Evolutionary conservation across 2,113 vertebrate species (phyloP).

Genomic region (Channa maculata): DNA sequence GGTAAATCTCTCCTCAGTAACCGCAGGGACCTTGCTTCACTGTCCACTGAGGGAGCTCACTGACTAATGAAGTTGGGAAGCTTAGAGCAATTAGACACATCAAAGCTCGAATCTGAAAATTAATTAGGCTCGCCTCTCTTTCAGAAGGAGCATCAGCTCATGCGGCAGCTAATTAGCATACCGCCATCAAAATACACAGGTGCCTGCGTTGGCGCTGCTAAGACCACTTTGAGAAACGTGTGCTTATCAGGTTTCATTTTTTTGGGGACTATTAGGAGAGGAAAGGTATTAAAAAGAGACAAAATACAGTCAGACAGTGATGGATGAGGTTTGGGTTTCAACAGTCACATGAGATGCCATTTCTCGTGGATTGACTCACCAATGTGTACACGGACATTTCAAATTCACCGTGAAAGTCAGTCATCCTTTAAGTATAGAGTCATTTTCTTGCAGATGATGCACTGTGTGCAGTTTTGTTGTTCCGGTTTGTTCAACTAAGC

Average conservation of each 20-base stretch:
- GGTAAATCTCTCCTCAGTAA: conserved; percentile 70
- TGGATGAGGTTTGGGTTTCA: conserved; percentile 4
- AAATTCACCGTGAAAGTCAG: neutral
- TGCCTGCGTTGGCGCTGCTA: conserved; percentile 64
- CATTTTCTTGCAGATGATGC: neutral
- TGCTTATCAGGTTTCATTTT: conserved; percentile 18
- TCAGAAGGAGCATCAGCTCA: conserved; percentile 77
- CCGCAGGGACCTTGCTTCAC: conserved; percentile 72
- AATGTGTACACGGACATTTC: neutral
- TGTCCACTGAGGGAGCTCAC: conserved; percentile 77
- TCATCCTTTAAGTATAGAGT: neutral
- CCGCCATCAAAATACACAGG: conserved; percentile 80
- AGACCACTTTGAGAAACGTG: conserved; percentile 50
- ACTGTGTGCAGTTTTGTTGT: conserved; percentile 30
- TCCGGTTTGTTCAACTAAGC: conserved; percentile 68
- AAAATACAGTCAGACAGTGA: neutral
- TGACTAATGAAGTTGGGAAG: conserved; percentile 85
- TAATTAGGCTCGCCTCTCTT: conserved; percentile 84
- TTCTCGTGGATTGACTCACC: neutral
- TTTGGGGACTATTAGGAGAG: conserved; percentile 20
- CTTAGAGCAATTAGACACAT: conserved; percentile 88
- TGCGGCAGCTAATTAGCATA: conserved; percentile 82
- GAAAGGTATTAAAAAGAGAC: no score
- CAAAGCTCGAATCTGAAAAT: conserved; percentile 86
- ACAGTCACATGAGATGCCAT: neutral